Percentiles rank a stretch among this genome's conserved stretches.
Evolutionary conservation across 2,113 vertebrate genomes (phyloP).

Genomic region (Parotia lawesii): DNA sequence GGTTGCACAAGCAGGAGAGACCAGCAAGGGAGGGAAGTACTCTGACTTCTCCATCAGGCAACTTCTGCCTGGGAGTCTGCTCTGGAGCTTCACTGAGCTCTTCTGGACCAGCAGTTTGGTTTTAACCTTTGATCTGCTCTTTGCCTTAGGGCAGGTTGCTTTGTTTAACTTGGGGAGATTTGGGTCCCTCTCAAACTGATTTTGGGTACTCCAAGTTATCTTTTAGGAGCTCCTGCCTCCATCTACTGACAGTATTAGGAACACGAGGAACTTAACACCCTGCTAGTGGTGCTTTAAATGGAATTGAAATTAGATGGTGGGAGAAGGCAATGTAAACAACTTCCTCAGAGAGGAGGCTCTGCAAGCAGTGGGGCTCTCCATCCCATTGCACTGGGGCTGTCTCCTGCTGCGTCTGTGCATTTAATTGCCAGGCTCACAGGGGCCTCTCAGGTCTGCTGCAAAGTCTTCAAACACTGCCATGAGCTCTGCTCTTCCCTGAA

Average conservation of each 20-base stretch:
- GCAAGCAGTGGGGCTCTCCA: neutral
- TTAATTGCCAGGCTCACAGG: neutral
- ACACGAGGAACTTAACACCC: neutral
- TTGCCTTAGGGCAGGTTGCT: neutral
- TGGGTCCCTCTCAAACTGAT: neutral
- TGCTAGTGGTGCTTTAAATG: neutral
- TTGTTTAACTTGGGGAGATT: neutral
- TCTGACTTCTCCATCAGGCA: neutral
- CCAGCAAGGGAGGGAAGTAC: neutral
- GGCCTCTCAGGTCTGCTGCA: neutral
- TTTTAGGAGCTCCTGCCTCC: neutral
- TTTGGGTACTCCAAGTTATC: neutral
- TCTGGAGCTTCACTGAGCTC: neutral
- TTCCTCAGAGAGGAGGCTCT: neutral
- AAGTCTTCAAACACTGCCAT: neutral
- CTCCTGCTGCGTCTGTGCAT: neutral
- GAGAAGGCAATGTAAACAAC: neutral
- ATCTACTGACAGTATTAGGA: neutral
- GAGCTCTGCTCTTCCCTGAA: neutral
- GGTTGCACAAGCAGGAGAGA: neutral
- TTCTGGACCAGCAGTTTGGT: neutral
- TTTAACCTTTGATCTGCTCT: neutral
- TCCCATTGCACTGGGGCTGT: neutral
- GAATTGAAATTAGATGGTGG: neutral
- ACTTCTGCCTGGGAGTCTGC: neutral